Conservation (phyloP, 2,113 vertebrate genomes). For the Zosterops borbonicus region DNA sequence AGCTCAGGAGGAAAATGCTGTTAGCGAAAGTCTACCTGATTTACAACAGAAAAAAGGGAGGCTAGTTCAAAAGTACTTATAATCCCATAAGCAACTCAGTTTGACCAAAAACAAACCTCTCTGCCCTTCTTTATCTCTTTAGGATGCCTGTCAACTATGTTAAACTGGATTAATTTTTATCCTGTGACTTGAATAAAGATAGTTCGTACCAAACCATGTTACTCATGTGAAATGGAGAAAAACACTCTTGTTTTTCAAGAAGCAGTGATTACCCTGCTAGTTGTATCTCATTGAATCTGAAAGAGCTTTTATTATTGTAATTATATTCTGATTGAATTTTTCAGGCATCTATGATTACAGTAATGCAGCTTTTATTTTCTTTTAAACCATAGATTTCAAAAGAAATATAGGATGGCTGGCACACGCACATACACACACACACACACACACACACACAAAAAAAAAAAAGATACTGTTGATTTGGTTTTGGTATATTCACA, state of each 20-base stretch:
- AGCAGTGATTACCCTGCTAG: background rate
- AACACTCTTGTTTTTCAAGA: background rate
- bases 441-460: background rate
- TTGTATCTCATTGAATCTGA: background rate
- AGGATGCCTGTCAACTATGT: background rate
- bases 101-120: background rate
- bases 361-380: constrained; percentile 4
- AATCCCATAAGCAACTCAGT: background rate
- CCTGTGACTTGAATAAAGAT: background rate
- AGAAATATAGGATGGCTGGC: background rate
- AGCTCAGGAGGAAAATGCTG: background rate
- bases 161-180: background rate
- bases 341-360: background rate
- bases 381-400: background rate
- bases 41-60: background rate
- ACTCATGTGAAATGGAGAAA: background rate
- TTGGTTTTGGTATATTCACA: background rate
- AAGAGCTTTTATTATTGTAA: constrained; percentile 36
- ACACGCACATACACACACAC: background rate
- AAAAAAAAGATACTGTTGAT: background rate
- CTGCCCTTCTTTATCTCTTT: background rate
- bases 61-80: background rate
- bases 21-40: background rate
- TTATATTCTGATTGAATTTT: constrained; percentile 32
- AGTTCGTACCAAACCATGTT: background rate